Evolutionary conservation across 2,888 invertebrate genomes (phyloP).

Genomic region (Brachynemurus nebulosus): DNA sequence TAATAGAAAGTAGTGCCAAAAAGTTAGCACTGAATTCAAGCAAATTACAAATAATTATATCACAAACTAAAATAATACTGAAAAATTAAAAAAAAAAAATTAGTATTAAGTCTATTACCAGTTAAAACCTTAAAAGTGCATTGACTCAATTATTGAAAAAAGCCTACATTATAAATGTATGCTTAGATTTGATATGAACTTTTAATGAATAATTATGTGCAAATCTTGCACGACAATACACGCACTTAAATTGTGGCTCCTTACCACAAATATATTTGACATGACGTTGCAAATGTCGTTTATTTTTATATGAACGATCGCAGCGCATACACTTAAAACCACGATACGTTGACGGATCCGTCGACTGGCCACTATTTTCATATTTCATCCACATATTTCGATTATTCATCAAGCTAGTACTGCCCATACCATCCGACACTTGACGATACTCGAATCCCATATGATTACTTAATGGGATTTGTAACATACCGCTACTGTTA

Average conservation of each 20-base stretch:
- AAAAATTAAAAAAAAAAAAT: too few species aligned
- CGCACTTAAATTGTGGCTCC: conserved; percentile 60
- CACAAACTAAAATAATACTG: too few species aligned
- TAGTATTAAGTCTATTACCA: too few species aligned
- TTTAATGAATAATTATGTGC: conserved; percentile 60
- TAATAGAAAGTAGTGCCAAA: too few species aligned
- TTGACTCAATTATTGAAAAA: too few species aligned
- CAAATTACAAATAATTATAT: too few species aligned
- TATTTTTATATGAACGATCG: conserved; percentile 42
- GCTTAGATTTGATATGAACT: conserved; percentile 54
- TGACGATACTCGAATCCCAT: not conserved
- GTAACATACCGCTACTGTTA: not conserved
- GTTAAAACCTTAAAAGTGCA: too few species aligned
- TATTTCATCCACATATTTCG: not conserved
- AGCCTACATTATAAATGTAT: conserved; percentile 25
- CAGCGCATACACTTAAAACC: conserved; percentile 38
- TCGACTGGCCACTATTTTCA: not conserved
- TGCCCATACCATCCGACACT: too few species aligned
- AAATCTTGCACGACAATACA: conserved; percentile 58
- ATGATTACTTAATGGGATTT: not conserved
- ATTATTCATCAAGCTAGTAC: not conserved
- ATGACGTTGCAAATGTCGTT: conserved; percentile 45
- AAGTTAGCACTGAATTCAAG: too few species aligned
- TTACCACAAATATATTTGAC: conserved; percentile 40
- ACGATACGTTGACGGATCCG: conserved; percentile 24